Conservation (phyloP, 2,113 vertebrate species). For the Lanius collurio region DNA sequence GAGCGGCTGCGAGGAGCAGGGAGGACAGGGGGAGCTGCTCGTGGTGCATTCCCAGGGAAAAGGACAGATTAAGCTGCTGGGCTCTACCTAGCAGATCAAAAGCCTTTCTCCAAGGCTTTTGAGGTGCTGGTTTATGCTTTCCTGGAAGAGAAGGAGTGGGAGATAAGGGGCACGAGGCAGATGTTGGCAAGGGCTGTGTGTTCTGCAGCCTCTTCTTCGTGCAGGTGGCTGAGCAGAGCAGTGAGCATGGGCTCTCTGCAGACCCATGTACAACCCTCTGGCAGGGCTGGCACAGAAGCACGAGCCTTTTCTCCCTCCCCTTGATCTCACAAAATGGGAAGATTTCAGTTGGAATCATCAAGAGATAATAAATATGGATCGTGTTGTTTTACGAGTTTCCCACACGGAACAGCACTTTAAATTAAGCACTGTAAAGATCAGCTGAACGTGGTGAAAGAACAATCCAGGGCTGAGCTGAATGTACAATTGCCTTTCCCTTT, state of each 20-base stretch:
- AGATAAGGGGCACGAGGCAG: neutral
- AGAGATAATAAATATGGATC: neutral
- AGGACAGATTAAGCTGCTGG: neutral
- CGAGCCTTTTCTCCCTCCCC: neutral
- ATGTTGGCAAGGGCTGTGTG: neutral
- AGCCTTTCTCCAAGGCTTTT: neutral
- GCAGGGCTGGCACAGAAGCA: neutral
- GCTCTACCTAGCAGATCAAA: neutral
- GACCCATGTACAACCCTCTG: neutral
- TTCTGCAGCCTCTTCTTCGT: neutral
- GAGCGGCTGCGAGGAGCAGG: neutral
- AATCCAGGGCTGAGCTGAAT: neutral
- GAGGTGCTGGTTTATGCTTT: neutral
- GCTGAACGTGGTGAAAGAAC: neutral
- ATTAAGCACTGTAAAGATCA: neutral
- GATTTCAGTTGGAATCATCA: neutral
- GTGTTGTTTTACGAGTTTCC: neutral
- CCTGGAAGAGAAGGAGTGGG: neutral
- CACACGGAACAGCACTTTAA: neutral
- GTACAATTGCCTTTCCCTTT: neutral
- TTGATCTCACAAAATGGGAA: neutral
- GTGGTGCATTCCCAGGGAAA: neutral
- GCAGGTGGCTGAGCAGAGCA: neutral
- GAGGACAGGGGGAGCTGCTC: neutral
- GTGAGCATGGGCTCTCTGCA: accelerated